Base-by-base conservation (phyloP, 2,888 invertebrate genomes). In the Teleiodes luculella region DNA sequence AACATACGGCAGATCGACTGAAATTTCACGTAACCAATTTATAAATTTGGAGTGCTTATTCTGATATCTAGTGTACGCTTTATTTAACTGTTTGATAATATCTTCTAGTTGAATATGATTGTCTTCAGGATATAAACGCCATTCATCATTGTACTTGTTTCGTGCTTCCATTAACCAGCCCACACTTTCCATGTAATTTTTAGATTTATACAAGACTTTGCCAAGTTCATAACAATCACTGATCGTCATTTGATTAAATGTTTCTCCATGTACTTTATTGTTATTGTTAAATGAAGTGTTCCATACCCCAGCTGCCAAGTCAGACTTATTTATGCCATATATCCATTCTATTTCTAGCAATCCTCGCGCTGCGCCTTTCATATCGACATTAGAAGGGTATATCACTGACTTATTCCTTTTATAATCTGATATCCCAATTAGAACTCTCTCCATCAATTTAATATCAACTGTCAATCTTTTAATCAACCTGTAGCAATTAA, bases 391-490 rank as follows among this genome's bases (percentile, higher is more conserved):
- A 6, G 20, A n/a, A 11, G 41, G 41, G 24, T 43, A 43, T 24
- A 10, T 11, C 11, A 43, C 11, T 2, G 16, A 18, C 2, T 14
- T 37, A 16, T 16, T 37, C 37, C 37, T 14, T 37, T 37, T 8
- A 18, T 13, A 16, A 41, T 16, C 41, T 20, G 41, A 16, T 10
- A 41, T 16, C 20, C 20, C 4, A 16, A 16, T 41, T 3, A 41
- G 5, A 20, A 20, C 10, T 16, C 10, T 18, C 20, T 18, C 94
- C 24, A 94, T 92, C 62, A 93, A 91, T 61, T 93, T 93, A 95
- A 96, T 96, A 80, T 97, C 97, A 2, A 94, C 92, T 11, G 96
- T 96, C 64, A 97, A 89, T 58, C 96, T 91, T 83, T 97, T 97
- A 50, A 97, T 95, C 57, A 97, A 84, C 51, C 96, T 87, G 84